phyloP scores from a whole-genome alignment of 2,888 invertebrate genomes.

The Chironomus tentans region DNA sequence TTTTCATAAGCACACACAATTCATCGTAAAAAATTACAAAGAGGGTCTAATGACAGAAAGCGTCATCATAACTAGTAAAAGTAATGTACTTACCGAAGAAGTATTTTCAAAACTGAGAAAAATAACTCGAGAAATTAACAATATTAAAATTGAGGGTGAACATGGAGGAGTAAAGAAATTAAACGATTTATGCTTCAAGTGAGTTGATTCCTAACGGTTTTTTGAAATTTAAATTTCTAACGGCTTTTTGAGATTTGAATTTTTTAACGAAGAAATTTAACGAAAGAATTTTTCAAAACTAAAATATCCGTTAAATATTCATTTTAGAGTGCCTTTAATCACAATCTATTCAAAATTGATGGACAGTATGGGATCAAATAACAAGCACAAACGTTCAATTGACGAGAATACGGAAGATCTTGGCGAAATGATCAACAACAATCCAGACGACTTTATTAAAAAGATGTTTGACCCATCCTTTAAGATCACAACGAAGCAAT shows the following conservation, averaged over 20 bases:
- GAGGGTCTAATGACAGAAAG: conserved; percentile 54
- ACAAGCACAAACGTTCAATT: background rate
- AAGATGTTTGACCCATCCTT: conserved; percentile 54
- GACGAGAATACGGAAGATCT: conserved; percentile 14
- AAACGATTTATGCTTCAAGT: conserved; percentile 31
- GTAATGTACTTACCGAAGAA: conserved; percentile 56
- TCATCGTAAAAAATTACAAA: conserved; percentile 59
- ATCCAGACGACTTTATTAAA: conserved; percentile 34
- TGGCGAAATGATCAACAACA: conserved; percentile 33
- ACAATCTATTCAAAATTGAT: background rate
- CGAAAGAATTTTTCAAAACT: too few species aligned
- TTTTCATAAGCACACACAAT: conserved; percentile 59
- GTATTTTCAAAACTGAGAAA: conserved; percentile 47
- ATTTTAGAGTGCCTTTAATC: background rate
- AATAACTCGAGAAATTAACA: conserved; percentile 46
- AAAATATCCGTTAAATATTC: too few species aligned
- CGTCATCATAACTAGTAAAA: conserved; percentile 50
- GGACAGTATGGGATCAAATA: background rate
- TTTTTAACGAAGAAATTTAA: too few species aligned
- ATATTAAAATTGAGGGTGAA: conserved; percentile 38
- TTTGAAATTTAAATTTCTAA: too few species aligned
- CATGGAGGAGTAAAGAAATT: conserved; percentile 30
- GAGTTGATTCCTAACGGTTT: background rate
- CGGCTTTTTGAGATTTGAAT: too few species aligned
- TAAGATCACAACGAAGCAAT: conserved; percentile 48